phyloP scores from a whole-genome alignment of 2,888 invertebrate species.

The Sipha maydis region DNA sequence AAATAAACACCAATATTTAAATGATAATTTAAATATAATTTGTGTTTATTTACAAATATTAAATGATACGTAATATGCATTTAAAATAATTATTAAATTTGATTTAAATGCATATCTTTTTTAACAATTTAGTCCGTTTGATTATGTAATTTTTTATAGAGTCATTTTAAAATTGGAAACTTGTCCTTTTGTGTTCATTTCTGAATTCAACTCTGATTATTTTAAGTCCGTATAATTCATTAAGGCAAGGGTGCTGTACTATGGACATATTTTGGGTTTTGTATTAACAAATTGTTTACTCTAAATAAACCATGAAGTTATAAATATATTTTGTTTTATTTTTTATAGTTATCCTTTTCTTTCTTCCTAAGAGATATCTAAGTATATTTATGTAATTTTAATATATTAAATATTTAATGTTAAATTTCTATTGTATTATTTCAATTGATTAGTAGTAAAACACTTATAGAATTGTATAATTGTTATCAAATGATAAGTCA shows the following conservation, averaged over 20 bases:
- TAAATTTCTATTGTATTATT: conserved; percentile 17
- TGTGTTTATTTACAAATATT: conserved; percentile 10
- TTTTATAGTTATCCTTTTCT: conserved; percentile 34
- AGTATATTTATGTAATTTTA: background rate
- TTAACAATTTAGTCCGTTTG: conserved; percentile 4
- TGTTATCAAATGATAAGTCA: background rate
- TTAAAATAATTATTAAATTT: conserved; percentile 1
- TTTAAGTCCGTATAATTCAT: conserved; percentile 43
- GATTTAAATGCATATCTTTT: conserved; percentile 28
- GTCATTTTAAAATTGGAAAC: conserved; percentile 48
- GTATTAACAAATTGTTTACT: conserved; percentile 49
- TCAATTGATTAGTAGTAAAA: background rate
- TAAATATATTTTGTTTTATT: conserved; percentile 50
- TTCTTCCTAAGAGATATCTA: conserved; percentile 43
- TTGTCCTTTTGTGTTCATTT: conserved; percentile 43
- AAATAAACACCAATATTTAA: background rate
- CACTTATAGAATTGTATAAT: background rate
- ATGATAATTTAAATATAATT: background rate
- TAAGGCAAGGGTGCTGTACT: conserved; percentile 45
- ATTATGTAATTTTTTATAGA: background rate
- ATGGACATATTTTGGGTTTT: conserved; percentile 51
- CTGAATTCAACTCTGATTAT: background rate
- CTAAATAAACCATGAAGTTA: conserved; percentile 49
- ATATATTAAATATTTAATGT: background rate
- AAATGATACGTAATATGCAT: background rate